These are phyloP conservation scores for Oryctes rhinoceros DNA, from an alignment of 1,140 invertebrate species.

Conservation along the genomic window DNA sequence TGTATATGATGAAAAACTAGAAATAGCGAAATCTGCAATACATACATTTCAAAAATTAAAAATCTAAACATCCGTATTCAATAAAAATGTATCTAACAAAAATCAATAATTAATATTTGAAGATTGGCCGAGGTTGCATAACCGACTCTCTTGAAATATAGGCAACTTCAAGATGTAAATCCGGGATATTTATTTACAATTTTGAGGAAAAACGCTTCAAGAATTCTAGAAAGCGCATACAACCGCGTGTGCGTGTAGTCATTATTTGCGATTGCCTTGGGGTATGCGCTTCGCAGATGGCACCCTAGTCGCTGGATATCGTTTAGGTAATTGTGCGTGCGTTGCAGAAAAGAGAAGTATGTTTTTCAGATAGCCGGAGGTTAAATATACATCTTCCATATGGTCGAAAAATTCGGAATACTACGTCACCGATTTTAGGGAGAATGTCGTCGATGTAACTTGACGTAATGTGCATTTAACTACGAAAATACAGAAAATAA, in stretches of 20 bases:
- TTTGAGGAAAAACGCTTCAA: background rate
- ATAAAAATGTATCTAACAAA: too few relatives aligned
- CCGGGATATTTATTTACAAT: background rate
- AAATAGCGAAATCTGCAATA: too few relatives aligned
- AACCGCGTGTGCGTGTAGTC: background rate
- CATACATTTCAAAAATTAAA: too few relatives aligned
- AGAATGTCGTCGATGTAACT: too few relatives aligned
- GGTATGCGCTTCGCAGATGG: constrained; percentile 20
- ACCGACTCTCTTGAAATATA: background rate
- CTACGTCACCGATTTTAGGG: background rate
- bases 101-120: too few relatives aligned
- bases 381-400: background rate
- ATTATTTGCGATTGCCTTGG: background rate
- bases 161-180: background rate
- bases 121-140: background rate
- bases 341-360: background rate
- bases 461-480: too few relatives aligned
- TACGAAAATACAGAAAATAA: too few relatives aligned
- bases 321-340: constrained; percentile 23
- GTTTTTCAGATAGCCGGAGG: background rate
- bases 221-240: background rate
- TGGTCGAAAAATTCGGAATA: constrained; percentile 15
- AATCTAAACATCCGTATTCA: too few relatives aligned
- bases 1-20: too few relatives aligned
- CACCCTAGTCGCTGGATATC: background rate